These are phyloP conservation scores for Pardalotus punctatus DNA, from an alignment of 2,113 vertebrate genomes.

Conservation along the genomic window DNA sequence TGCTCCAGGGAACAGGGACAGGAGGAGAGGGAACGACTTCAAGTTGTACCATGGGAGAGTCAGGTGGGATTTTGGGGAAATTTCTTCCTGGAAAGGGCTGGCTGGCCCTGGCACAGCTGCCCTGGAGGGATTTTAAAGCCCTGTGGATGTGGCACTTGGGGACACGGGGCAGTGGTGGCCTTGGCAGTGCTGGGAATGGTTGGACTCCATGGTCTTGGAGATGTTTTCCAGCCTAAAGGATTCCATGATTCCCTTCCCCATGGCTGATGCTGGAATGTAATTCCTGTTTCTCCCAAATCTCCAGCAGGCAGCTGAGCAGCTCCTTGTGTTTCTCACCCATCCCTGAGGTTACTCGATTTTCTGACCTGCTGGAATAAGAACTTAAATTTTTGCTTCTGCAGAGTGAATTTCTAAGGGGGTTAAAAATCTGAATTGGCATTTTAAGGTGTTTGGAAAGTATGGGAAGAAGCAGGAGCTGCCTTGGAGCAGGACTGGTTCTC, in stretches of 20 bases:
- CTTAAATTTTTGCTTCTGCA: not conserved
- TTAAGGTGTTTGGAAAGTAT: rapidly evolving
- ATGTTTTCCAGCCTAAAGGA: not conserved
- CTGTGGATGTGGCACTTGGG: not conserved
- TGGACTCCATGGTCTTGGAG: rapidly evolving
- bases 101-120: not conserved
- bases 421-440: not conserved
- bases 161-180: not conserved
- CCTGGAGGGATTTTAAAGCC: rapidly evolving
- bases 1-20: not conserved
- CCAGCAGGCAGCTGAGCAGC: not conserved
- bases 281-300: not conserved
- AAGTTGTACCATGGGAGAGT: rapidly evolving
- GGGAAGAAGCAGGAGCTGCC: not conserved
- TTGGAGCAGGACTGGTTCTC: not conserved
- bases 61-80: rapidly evolving
- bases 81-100: not conserved
- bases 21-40: not conserved
- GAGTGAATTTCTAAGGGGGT: not conserved
- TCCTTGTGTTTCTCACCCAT: not conserved
- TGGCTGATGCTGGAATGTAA: rapidly evolving
- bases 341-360: not conserved
- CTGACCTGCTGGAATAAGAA: not conserved
- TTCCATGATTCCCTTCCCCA: rapidly evolving
- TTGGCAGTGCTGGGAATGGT: not conserved